phyloP scores from a whole-genome alignment of 2,113 vertebrate species.

The Brachyhypopomus occidentalis region DNA sequence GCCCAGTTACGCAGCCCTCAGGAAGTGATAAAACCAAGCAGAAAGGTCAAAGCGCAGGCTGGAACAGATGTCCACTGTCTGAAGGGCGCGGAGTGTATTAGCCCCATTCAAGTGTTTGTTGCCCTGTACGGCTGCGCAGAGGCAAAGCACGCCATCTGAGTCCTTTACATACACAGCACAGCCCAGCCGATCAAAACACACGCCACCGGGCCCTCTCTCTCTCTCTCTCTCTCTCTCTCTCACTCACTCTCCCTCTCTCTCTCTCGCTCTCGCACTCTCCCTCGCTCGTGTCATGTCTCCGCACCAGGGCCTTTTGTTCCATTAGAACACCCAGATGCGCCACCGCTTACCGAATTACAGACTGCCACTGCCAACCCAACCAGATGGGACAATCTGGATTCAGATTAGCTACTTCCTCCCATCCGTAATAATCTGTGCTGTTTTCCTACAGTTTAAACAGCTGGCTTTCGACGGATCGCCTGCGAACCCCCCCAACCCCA shows the following conservation, averaged over 20 bases:
- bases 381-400: slow-evolving; percentile 84
- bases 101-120: slow-evolving; percentile 22
- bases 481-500: background rate
- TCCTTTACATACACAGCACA: slow-evolving; percentile 58
- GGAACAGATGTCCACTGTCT: background rate
- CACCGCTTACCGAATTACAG: slow-evolving; percentile 77
- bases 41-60: background rate
- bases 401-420: slow-evolving; percentile 80
- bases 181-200: slow-evolving; percentile 46
- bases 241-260: too few species aligned
- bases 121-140: background rate
- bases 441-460: slow-evolving; percentile 71
- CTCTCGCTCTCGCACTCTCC: slow-evolving; percentile 46
- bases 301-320: slow-evolving; percentile 72
- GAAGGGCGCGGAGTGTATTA: slow-evolving; percentile 16
- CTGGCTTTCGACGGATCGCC: slow-evolving; percentile 32
- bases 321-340: slow-evolving; percentile 79
- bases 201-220: slow-evolving; percentile 60
- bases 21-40: background rate
- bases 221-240: slow-evolving; percentile 49
- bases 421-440: slow-evolving; percentile 73
- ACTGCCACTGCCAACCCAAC: slow-evolving; percentile 74
- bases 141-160: slow-evolving; percentile 25
- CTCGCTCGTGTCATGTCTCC: slow-evolving; percentile 4
- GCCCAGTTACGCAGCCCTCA: too few species aligned